Conservation (phyloP, 2,113 vertebrate species). For the Hippopotamus amphibius region DNA sequence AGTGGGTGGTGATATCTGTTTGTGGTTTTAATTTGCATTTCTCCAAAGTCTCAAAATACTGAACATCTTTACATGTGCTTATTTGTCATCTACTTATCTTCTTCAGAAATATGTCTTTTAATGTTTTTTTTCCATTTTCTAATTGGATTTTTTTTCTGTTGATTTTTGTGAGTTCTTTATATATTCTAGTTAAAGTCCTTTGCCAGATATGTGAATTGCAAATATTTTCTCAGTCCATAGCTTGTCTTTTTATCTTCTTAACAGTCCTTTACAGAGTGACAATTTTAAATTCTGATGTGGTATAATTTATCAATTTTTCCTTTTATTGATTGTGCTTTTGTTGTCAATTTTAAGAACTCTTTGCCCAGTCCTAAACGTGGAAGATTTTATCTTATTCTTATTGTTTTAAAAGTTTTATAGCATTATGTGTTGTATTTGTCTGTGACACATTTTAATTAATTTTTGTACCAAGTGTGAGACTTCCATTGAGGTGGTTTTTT, state of each 20-base stretch:
- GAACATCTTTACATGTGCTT: not conserved
- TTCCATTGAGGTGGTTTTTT: not conserved
- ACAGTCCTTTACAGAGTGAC: not conserved
- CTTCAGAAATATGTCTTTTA: not conserved
- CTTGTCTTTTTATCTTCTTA: not conserved
- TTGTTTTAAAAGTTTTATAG: not conserved
- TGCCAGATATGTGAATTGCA: not conserved
- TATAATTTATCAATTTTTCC: not conserved
- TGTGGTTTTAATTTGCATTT: conserved; percentile 32
- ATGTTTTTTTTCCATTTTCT: not conserved
- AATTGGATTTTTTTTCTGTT: not conserved
- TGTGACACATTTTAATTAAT: not conserved
- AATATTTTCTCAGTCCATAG: not conserved
- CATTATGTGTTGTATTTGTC: not conserved
- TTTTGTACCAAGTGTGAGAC: not conserved
- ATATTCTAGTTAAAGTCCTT: not conserved
- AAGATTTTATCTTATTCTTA: not conserved
- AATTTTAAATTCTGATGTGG: not conserved
- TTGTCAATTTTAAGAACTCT: not conserved
- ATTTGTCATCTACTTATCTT: not conserved
- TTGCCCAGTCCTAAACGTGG: not conserved
- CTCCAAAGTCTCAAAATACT: not conserved
- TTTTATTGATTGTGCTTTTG: not conserved
- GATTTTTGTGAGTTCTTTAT: not conserved
- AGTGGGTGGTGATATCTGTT: not conserved